Conservation (phyloP, 2,113 vertebrate species). For the Eulemur rufifrons region DNA sequence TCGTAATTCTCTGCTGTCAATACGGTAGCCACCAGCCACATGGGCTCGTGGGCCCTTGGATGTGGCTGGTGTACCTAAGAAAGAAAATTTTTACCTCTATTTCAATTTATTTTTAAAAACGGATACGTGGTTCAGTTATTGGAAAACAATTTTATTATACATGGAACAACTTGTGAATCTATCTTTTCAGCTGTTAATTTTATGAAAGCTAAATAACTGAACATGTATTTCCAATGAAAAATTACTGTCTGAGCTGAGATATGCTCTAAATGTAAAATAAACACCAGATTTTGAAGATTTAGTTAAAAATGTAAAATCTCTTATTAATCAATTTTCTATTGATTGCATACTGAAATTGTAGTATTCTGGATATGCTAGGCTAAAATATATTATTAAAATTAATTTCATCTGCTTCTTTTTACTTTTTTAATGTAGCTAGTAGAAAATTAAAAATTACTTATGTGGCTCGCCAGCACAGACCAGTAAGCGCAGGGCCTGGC, state of each 20-base stretch:
- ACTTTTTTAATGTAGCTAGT: neutral
- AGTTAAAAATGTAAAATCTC: neutral
- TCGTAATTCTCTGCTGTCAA: neutral
- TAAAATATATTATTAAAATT: conserved; percentile 8
- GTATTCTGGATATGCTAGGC: neutral
- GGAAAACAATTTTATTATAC: neutral
- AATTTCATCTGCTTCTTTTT: neutral
- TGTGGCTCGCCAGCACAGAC: neutral
- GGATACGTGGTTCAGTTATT: neutral
- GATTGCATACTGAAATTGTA: neutral
- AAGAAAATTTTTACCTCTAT: neutral
- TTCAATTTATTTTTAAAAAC: neutral
- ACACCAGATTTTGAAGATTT: conserved; percentile 22
- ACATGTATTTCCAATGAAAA: conserved; percentile 7
- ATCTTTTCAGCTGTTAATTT: conserved; percentile 29
- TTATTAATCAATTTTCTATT: neutral
- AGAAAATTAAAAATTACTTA: neutral
- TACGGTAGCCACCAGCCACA: neutral
- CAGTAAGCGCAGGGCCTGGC: neutral
- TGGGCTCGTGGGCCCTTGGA: neutral
- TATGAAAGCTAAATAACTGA: neutral
- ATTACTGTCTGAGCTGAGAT: neutral
- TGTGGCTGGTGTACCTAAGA: neutral
- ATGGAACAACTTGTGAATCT: conserved; percentile 2
- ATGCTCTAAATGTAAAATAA: neutral